Conservation (phyloP, 2,797 vertebrate genomes). For the Channallabes apus region DNA sequence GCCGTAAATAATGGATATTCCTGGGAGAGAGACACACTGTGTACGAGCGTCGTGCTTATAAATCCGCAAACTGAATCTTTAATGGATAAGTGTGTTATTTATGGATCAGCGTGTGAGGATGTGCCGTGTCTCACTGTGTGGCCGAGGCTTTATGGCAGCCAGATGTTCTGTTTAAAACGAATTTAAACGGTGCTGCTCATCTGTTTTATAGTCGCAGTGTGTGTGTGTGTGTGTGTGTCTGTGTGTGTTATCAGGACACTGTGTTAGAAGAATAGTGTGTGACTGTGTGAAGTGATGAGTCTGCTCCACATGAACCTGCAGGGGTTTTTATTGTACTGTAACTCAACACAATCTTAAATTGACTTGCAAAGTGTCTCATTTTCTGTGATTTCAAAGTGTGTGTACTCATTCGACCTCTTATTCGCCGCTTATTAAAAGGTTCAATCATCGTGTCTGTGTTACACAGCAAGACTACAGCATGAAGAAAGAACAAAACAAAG, state of each 20-base stretch:
- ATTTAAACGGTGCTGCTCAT: neutral
- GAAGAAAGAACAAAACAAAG: neutral
- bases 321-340: neutral
- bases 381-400: neutral
- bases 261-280: neutral
- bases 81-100: neutral
- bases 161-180: neutral
- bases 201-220: neutral
- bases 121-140: neutral
- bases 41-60: neutral
- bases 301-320: neutral
- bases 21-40: neutral
- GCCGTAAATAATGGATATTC: neutral
- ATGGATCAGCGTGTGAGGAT: neutral
- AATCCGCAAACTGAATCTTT: neutral
- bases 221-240: neutral
- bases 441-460: neutral
- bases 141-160: neutral
- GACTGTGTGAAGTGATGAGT: neutral
- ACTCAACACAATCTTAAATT: neutral
- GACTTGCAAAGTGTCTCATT: conserved; percentile 4
- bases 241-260: neutral
- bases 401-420: neutral
- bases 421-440: neutral
- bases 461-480: neutral